Percentiles rank a stretch among this genome's conserved stretches.
These are phyloP conservation scores for Xestia sexstrigata DNA, from an alignment of 2,888 invertebrate genomes.

Conservation along the genomic window DNA sequence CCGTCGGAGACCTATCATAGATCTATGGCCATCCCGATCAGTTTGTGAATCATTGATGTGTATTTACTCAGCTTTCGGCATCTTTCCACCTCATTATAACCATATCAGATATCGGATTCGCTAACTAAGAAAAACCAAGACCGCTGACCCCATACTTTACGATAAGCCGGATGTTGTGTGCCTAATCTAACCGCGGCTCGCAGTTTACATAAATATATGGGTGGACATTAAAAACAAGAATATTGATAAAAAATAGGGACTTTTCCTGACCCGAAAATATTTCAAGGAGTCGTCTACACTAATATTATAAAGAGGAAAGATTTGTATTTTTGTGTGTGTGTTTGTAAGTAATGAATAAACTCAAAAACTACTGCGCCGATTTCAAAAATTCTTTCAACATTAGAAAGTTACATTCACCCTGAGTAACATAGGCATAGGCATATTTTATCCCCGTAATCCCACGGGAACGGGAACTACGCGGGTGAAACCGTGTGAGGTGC, in stretches of 20 bases:
- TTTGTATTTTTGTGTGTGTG: no score
- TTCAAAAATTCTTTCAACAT: no score
- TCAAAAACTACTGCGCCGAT: no score
- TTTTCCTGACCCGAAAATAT: not conserved
- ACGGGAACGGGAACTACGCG: no score
- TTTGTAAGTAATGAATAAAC: no score
- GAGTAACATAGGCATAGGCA: no score
- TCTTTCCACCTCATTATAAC: not conserved
- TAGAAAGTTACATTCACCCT: no score
- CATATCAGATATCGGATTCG: not conserved
- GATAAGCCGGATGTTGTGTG: slow-evolving; percentile 11
- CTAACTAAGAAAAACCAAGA: not conserved
- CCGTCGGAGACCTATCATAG: no score
- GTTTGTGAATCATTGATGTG: not conserved
- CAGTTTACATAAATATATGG: not conserved
- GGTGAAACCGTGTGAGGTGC: no score
- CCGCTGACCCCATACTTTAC: not conserved
- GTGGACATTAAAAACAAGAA: not conserved
- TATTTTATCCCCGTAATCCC: no score
- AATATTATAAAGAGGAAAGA: no score
- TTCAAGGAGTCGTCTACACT: not conserved
- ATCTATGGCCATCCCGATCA: no score
- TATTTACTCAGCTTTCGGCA: not conserved
- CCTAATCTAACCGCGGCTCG: not conserved
- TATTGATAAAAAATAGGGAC: not conserved